Percentiles rank a stretch among this genome's conserved stretches.
Evolutionary conservation across 2,888 invertebrate genomes (phyloP).

Genomic region (Galerucella nymphaeae): DNA sequence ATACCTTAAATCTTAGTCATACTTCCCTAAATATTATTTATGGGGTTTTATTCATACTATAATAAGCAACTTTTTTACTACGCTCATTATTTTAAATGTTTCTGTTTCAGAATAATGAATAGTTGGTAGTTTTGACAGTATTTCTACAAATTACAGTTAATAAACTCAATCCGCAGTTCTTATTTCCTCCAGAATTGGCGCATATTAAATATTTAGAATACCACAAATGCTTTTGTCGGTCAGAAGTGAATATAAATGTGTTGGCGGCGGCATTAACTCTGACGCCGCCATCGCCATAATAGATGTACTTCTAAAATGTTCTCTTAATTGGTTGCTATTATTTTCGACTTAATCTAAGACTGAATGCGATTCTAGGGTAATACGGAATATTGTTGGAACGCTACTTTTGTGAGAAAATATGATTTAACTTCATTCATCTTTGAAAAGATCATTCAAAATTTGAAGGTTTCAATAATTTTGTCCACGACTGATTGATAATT

Average conservation of each 20-base stretch:
- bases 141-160: constrained; percentile 23
- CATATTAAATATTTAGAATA: constrained; percentile 46
- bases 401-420: background rate
- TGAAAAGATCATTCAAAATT: too few species aligned
- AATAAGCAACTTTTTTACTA: background rate
- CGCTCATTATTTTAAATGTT: background rate
- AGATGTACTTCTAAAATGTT: constrained; percentile 51
- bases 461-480: too few species aligned
- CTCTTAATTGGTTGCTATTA: constrained; percentile 53
- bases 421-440: background rate
- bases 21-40: too few species aligned
- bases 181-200: constrained; percentile 34
- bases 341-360: constrained; percentile 45
- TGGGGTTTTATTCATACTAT: too few species aligned
- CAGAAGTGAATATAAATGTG: constrained; percentile 49
- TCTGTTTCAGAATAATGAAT: background rate
- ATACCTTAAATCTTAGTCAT: too few species aligned
- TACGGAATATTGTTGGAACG: constrained; percentile 12
- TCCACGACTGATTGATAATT: too few species aligned
- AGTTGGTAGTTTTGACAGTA: background rate
- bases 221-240: constrained; percentile 40
- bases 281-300: constrained; percentile 48
- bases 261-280: constrained; percentile 45
- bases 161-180: constrained; percentile 20
- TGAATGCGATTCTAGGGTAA: constrained; percentile 47